phyloP scores from a whole-genome alignment of 2,113 vertebrate species.

The Osmerus eperlanus region DNA sequence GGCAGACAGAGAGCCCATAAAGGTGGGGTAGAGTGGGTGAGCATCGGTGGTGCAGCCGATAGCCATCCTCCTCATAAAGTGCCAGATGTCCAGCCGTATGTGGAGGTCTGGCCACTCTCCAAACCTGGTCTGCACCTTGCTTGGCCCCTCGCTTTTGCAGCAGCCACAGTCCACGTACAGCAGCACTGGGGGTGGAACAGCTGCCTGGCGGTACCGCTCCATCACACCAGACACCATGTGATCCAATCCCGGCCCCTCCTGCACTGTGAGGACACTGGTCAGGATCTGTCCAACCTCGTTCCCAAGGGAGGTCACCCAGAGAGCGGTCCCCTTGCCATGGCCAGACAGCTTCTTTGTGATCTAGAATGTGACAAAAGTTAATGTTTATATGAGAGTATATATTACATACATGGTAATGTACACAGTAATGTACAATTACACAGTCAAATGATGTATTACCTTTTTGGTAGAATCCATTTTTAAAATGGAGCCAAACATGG shows the following conservation, averaged over 20 bases:
- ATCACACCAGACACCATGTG: neutral
- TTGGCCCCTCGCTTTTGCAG: neutral
- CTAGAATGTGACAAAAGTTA: constrained; percentile 8
- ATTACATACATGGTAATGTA: too few relatives aligned
- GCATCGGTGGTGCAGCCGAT: constrained; percentile 11
- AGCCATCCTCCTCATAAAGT: constrained; percentile 15
- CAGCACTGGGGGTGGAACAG: constrained; percentile 4
- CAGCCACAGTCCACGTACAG: constrained; percentile 23
- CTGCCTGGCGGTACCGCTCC: too few relatives aligned
- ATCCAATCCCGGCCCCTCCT: neutral
- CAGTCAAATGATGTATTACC: neutral
- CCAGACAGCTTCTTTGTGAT: constrained; percentile 33
- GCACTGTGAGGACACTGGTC: constrained; percentile 11
- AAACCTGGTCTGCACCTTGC: constrained; percentile 20
- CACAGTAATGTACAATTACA: neutral
- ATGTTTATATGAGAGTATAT: too few relatives aligned
- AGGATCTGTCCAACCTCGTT: constrained; percentile 28
- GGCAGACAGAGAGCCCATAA: neutral
- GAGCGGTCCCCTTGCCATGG: constrained; percentile 11
- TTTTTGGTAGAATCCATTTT: neutral
- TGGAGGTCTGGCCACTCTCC: constrained; percentile 14
- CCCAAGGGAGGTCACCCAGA: constrained; percentile 17
- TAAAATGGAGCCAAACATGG: neutral
- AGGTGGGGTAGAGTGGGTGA: constrained; percentile 16
- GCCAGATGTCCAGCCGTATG: neutral